Percentiles rank a stretch among this genome's conserved stretches.
phyloP scores from a whole-genome alignment of 2,888 invertebrate genomes.

The Drosophila siamana region DNA sequence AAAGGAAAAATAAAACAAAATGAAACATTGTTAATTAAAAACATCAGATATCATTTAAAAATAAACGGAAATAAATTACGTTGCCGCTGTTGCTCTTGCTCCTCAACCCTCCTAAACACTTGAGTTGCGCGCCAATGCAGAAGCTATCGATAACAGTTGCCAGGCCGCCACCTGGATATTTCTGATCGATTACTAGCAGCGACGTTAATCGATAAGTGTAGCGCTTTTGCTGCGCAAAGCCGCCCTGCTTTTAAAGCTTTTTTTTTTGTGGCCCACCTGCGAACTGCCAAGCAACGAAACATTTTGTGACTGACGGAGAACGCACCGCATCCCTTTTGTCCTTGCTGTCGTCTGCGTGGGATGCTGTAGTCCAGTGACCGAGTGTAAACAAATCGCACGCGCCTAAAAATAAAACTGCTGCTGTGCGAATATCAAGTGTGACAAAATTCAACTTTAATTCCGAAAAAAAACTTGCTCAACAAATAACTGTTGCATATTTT shows the following conservation, averaged over 20 bases:
- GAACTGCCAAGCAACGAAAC: slow-evolving; percentile 30
- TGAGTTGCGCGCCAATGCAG: slow-evolving; percentile 12
- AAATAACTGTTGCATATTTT: slow-evolving; percentile 30
- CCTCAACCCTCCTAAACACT: background rate
- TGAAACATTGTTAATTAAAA: slow-evolving; percentile 77
- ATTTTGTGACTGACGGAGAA: slow-evolving; percentile 58
- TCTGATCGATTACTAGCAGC: background rate
- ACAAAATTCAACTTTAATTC: slow-evolving; percentile 4
- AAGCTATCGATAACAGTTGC: slow-evolving; percentile 25
- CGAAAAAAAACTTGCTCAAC: background rate
- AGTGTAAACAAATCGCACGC: slow-evolving; percentile 56
- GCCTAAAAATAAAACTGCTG: slow-evolving; percentile 38
- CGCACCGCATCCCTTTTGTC: slow-evolving; percentile 52
- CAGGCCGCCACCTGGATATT: background rate
- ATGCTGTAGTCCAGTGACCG: slow-evolving; percentile 33
- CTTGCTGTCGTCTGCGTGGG: slow-evolving; percentile 9
- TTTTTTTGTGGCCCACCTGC: slow-evolving; percentile 4
- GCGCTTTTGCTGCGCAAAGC: slow-evolving; percentile 34
- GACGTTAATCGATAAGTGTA: background rate
- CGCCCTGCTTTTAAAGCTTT: slow-evolving; percentile 42
- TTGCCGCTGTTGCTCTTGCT: slow-evolving; percentile 42
- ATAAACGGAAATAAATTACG: slow-evolving; percentile 69
- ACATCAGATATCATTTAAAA: slow-evolving; percentile 77
- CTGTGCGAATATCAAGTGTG: background rate
- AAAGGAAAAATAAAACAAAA: slow-evolving; percentile 67